Base-by-base conservation (phyloP, 2,888 invertebrate genomes). In the Orchesellides sinensis region DNA sequence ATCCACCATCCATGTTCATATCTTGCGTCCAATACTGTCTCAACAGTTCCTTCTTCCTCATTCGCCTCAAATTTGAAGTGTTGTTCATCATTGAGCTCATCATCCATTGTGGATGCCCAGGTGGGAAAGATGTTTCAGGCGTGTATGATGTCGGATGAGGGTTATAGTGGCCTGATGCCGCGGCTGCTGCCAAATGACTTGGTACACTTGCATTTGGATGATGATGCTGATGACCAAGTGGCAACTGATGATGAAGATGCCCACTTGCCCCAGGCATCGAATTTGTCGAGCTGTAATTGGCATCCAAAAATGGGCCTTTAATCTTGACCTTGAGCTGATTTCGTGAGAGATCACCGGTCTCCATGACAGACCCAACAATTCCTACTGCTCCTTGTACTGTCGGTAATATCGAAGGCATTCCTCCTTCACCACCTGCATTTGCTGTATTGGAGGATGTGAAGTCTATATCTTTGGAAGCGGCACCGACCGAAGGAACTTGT, bases 281-380 rank as follows among this genome's bases (percentile, higher is more conserved):
- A 70, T 85, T 83, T 12, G 73, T 32, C 1, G 84, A 84, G 68
- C 84, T 90, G 82, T 92, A 95, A 89, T 94, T 95, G 0, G 92
- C 93, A 88, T 96, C 95, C 83, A 95, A 92, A 88, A 95, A 84
- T 0, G 96, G 96, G 2, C 96, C 96, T 90, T 97, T 96, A 84
- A 96, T 96, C 90, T 97, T 97, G 0, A 97, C 94, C 90, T 96
- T 96, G 3, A 97, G 91, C 89, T 96, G 96, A 90, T 96, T 96
- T 32, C 96, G 92, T 0, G 96, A 94, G 45, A 84, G 14, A 90
- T 96, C 96, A 0, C 80, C 78, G 10, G 10, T 40, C 40, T 56
- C 85, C 47, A 19, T n/a, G 19, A 25, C 47, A 47, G 3, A n/a
- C 47, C 52, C 23, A 17, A 21, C 52, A 8, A 23, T 21, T 6